These are phyloP conservation scores for Vulpes vulpes DNA, from an alignment of 2,113 vertebrate species.

Conservation along the genomic window DNA sequence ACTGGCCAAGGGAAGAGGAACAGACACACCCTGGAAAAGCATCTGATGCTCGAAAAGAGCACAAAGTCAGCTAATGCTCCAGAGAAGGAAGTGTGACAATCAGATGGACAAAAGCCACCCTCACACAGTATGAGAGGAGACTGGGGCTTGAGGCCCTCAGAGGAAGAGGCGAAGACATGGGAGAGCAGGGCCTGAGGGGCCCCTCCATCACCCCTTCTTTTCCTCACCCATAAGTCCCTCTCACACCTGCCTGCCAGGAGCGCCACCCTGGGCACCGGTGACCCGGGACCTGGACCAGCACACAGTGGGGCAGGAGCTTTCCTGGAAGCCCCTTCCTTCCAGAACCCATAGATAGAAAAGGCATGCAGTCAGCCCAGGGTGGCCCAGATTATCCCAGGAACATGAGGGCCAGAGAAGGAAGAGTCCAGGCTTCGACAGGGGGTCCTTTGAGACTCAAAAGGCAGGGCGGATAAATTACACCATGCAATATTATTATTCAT, in stretches of 20 bases:
- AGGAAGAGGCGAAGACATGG: not conserved
- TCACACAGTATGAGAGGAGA: not conserved
- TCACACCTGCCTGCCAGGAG: not conserved
- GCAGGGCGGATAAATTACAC: accelerated
- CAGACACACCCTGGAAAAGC: not conserved
- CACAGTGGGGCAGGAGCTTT: not conserved
- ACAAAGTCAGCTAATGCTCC: not conserved
- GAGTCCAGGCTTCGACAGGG: not conserved
- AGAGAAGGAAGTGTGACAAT: not conserved
- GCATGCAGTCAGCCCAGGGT: not conserved
- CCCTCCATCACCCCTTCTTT: not conserved
- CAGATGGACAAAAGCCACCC: not conserved
- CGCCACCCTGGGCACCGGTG: not conserved
- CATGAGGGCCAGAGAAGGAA: not conserved
- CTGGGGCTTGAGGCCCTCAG: accelerated
- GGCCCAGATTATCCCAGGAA: not conserved
- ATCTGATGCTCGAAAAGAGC: not conserved
- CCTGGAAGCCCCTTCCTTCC: not conserved
- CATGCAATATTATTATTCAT: not conserved
- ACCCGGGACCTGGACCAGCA: not conserved
- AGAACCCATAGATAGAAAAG: not conserved
- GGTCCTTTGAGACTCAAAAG: not conserved
- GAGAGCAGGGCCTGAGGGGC: accelerated
- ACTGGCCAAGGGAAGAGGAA: not conserved
- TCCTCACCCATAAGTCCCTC: not conserved